Evolutionary conservation across 2,113 vertebrate species (phyloP), one percentile per base, ranked within the genome.

Genomic region (Epinephelus fuscoguttatus): DNA sequence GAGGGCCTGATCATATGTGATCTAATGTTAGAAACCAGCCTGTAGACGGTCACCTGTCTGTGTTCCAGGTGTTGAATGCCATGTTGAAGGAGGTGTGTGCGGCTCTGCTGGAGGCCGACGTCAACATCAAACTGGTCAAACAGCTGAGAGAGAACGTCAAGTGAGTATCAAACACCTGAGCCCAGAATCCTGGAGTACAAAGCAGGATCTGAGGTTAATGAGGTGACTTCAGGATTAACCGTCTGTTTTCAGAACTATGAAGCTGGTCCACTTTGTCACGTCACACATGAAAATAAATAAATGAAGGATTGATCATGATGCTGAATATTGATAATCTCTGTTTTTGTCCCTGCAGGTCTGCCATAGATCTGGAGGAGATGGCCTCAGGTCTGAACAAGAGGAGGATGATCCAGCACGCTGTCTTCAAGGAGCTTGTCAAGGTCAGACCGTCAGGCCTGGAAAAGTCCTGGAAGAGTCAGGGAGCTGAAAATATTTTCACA

Each of bases 311-410:
- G 33, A 37, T 37, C 6, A 6, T 37, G 6, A 37, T 6, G 33
- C 33, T 37, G 33, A 37, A 7, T 37, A 37, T 37, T 37, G 33
- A 37, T 37, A 1, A 37, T 37, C 33, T 37, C 40, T 49, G 45
- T 53, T 18, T 0, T 6, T 71, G 57, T 86, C 40, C 45, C 60
- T 73, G 63, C 71, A 99, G 98, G 93, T 96, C 97, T 70, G 98
- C 98, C 89, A 99, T 99, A 92, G 98, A 99, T 92, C 96, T 99
- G 91, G 98, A 99, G 94, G 98, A 99, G 91, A 99, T 99, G 98
- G 98, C 98, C 17, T 99, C 98, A 72, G 98, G 98, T 75, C 96
- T 99, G 84, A 99, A 99, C 95, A 99, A 99, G 94, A 97, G 98
- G 83, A 97, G 98, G 95, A 99, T 99, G 98, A 99, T 99, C 87